These are phyloP conservation scores for Plecotus auritus DNA, from an alignment of 2,113 vertebrate species.

Conservation along the genomic window DNA sequence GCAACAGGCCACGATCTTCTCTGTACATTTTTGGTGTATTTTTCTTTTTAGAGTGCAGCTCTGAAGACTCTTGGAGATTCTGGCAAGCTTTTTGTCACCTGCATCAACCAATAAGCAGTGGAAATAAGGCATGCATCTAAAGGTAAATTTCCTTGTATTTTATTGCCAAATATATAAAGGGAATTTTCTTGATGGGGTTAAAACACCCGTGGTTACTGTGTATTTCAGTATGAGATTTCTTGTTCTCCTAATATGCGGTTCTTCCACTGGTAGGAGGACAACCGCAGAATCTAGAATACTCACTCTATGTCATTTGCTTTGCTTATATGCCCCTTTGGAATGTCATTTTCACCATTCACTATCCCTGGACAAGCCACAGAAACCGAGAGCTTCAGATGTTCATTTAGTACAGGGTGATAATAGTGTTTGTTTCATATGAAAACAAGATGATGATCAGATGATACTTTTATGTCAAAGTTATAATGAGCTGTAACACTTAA, in stretches of 20 bases:
- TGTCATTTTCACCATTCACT: not conserved
- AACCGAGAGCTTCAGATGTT: not conserved
- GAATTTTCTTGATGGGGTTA: not conserved
- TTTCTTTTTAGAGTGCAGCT: slow-evolving; percentile 24
- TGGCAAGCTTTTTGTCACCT: slow-evolving; percentile 14
- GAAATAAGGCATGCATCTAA: not conserved
- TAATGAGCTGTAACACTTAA: not conserved
- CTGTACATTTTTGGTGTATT: slow-evolving; percentile 43
- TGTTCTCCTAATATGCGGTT: not conserved
- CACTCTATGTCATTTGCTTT: not conserved
- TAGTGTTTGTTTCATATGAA: not conserved
- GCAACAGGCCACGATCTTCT: slow-evolving; percentile 26
- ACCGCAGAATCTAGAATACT: not conserved
- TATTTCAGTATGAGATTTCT: not conserved
- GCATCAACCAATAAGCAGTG: not conserved
- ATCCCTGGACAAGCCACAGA: not conserved
- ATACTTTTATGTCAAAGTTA: not conserved
- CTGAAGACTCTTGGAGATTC: slow-evolving; percentile 23
- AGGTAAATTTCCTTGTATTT: not conserved
- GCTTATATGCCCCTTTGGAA: not conserved
- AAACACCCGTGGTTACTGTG: not conserved
- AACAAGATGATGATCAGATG: not conserved
- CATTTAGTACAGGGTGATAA: not conserved
- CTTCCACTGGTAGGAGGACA: not conserved
- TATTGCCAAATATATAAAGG: not conserved